Evolutionary conservation across 2,888 invertebrate species (phyloP), one percentile per base, ranked within the genome.

Genomic region (Thyatira batis): DNA sequence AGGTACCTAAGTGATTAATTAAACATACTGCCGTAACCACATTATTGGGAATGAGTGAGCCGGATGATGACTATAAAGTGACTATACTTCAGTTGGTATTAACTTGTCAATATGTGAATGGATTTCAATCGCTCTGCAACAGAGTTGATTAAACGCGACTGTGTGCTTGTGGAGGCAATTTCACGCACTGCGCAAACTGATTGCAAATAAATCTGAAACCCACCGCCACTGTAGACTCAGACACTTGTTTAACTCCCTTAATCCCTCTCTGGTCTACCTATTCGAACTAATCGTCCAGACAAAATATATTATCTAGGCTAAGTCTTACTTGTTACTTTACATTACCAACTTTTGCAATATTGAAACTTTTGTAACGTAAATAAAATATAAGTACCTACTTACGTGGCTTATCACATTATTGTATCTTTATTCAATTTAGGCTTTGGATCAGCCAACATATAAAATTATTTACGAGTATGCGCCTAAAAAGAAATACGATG

Each of bases 131-230:
- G 65, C 60, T 59, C 53, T 54, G 55, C 51, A 65, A 61, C 55
- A 62, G 58, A 63, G 71, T 78, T 76, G 74, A 80, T 80, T 76
- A 76, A 78, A 73, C 69, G 54, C 55, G 62, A 57, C 54, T 55
- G 58, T 64, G 65, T 62, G 60, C 66, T 65, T 69, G 65, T 63
- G 57, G 56, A 60, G 53, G 62, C 78, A 77, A 81, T 80, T 81
- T 78, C 78, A 76, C 77, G 73, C 69, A 57, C 58, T 61, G 63
- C 60, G 50, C 70, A 58, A 56, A 58, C 61, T 69, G 71, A 77
- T 78, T 67, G 73, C 70, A 56, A 76, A 80, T 78, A 74, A 76
- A 77, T 76, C 69, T 65, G 39, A 39, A 17, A 39, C 17, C 39
- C 17, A 39, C 8, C 39, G 39, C 6, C 39, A 8, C 39, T 8